Conservation (phyloP, 1,140 invertebrate species). For the Calycopis cecrops region DNA sequence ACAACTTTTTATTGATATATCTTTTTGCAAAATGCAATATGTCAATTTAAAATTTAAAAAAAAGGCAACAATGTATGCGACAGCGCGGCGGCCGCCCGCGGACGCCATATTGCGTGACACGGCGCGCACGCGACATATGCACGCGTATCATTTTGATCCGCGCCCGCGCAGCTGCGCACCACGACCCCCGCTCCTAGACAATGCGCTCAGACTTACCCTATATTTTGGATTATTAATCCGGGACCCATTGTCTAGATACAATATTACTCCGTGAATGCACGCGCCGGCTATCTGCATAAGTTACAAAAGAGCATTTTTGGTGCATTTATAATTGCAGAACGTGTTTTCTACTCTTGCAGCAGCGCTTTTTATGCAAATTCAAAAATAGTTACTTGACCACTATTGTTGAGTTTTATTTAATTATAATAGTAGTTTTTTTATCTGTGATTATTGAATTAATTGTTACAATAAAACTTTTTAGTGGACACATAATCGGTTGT, state of each 20-base stretch:
- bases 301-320: conserved; percentile 25
- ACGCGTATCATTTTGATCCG: conserved; percentile 60
- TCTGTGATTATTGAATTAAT: too few species aligned
- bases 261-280: conserved; percentile 35
- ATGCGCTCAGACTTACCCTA: conserved; percentile 50
- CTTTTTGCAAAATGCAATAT: too few species aligned
- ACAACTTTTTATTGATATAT: too few species aligned
- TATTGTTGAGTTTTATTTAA: too few species aligned
- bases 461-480: too few species aligned
- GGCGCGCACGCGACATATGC: conserved; percentile 48
- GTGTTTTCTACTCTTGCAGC: too few species aligned
- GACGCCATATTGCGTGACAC: conserved; percentile 34
- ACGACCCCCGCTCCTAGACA: conserved; percentile 42
- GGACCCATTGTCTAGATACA: conserved; percentile 54
- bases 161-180: conserved; percentile 60
- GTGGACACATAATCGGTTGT: too few species aligned
- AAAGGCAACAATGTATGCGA: conserved; percentile 14
- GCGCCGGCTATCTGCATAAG: conserved; percentile 46
- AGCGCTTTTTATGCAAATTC: too few species aligned
- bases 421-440: too few species aligned
- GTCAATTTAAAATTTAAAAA: too few species aligned
- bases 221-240: conserved; percentile 62
- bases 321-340: conserved; percentile 5
- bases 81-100: conserved; percentile 12
- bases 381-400: too few species aligned